Conservation (phyloP, 2,113 vertebrate genomes). For the Tachycineta bicolor region DNA sequence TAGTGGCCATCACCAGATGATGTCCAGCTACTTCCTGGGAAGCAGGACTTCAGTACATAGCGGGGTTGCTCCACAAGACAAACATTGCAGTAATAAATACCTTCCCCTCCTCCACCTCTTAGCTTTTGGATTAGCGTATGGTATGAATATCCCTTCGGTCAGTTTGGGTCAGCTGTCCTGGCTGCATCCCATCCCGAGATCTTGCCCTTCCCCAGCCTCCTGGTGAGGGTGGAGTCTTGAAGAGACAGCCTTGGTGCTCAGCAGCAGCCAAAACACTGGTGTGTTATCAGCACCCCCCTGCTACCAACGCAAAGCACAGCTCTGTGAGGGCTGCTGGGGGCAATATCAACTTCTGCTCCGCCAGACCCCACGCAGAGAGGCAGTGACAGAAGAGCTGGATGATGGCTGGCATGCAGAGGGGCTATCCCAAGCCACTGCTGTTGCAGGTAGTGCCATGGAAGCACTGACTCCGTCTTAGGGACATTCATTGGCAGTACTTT, state of each 20-base stretch:
- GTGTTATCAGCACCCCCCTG: not conserved
- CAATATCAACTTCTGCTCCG: not conserved
- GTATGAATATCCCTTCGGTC: not conserved
- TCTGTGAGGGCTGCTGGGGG: not conserved
- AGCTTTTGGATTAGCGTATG: not conserved
- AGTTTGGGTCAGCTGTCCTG: not conserved
- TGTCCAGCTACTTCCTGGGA: not conserved
- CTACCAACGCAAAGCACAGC: not conserved
- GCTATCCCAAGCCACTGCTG: not conserved
- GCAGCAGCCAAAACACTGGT: not conserved
- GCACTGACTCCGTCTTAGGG: not conserved
- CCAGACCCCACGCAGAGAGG: not conserved
- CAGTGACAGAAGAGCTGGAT: not conserved
- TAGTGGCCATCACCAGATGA: not conserved
- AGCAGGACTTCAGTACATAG: not conserved
- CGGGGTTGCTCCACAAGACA: not conserved
- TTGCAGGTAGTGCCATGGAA: not conserved
- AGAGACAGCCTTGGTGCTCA: not conserved
- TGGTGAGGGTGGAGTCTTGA: not conserved
- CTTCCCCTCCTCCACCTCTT: not conserved
- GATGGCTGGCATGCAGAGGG: not conserved
- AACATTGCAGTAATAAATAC: not conserved
- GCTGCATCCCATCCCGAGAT: not conserved
- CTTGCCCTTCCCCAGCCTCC: not conserved
- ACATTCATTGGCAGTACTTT: not conserved